phyloP scores from a whole-genome alignment of 2,888 invertebrate genomes.

The Epinotia ramella region DNA sequence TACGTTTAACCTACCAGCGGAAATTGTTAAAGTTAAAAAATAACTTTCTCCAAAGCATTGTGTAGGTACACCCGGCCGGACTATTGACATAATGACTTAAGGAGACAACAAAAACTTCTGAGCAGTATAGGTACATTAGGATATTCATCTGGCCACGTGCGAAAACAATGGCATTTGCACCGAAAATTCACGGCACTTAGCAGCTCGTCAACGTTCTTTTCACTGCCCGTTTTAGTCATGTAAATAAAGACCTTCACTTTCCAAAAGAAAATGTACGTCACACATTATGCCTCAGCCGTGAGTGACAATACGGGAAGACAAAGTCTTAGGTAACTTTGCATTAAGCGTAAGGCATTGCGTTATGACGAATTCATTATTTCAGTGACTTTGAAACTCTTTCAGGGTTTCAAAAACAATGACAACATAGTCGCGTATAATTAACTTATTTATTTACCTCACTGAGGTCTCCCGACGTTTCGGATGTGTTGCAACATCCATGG shows the following conservation, averaged over 20 bases:
- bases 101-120: constrained; percentile 25
- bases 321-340: constrained; percentile 51
- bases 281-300: constrained; percentile 61
- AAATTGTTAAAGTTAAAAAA: constrained; percentile 4
- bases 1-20: neutral
- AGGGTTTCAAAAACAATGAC: neutral
- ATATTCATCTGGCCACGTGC: constrained; percentile 44
- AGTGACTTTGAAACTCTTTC: neutral
- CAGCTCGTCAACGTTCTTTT: constrained; percentile 58
- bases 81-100: constrained; percentile 43
- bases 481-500: too few relatives aligned
- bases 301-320: constrained; percentile 56
- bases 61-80: neutral
- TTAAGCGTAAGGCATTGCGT: constrained; percentile 56
- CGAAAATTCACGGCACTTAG: constrained; percentile 64
- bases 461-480: too few relatives aligned
- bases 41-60: constrained; percentile 27
- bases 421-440: too few relatives aligned
- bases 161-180: constrained; percentile 56
- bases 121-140: constrained; percentile 18
- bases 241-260: constrained; percentile 81
- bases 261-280: constrained; percentile 73
- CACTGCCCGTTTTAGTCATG: constrained; percentile 66
- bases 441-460: too few relatives aligned
- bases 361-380: constrained; percentile 28